Percentiles rank a stretch among this genome's conserved stretches.
Evolutionary conservation across 2,113 vertebrate genomes (phyloP).

Genomic region (Leucosticte australis): DNA sequence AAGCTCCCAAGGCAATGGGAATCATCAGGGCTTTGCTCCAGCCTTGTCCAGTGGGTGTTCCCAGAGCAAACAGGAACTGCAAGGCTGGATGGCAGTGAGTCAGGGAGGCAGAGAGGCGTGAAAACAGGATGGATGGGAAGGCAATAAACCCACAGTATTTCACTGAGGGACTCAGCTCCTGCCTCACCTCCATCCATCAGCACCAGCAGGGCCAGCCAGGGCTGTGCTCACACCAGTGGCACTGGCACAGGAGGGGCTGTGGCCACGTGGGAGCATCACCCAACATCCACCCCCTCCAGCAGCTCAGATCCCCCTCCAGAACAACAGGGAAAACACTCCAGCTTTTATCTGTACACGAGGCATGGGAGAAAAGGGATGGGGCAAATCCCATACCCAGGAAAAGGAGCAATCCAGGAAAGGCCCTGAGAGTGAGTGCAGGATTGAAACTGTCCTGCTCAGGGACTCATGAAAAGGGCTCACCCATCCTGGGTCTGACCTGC

Average conservation of each 20-base stretch:
- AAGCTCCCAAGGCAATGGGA: neutral
- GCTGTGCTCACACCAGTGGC: neutral
- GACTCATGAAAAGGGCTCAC: neutral
- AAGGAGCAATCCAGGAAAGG: neutral
- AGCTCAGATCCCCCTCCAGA: neutral
- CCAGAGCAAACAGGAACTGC: slow-evolving; percentile 5
- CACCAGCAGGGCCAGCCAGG: neutral
- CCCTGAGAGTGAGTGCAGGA: neutral
- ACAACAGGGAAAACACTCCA: neutral
- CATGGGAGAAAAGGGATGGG: neutral
- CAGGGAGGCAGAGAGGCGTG: slow-evolving; percentile 59
- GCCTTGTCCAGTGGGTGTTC: slow-evolving; percentile 9
- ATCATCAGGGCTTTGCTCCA: neutral
- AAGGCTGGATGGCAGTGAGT: neutral
- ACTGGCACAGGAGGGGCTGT: neutral
- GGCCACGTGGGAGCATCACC: fast-evolving
- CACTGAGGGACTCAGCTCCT: neutral
- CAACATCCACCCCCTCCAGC: neutral
- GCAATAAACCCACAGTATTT: slow-evolving; percentile 11
- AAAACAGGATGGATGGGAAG: slow-evolving; percentile 54
- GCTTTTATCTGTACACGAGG: neutral
- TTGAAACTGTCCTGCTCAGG: neutral
- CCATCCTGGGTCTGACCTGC: fast-evolving
- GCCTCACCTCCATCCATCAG: slow-evolving; percentile 34
- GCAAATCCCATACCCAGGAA: neutral